A percentile compares a stretch with the other conserved stretches of the same genome.
Conservation (phyloP, 2,113 vertebrate genomes). For the Xiphophorus hellerii region DNA sequence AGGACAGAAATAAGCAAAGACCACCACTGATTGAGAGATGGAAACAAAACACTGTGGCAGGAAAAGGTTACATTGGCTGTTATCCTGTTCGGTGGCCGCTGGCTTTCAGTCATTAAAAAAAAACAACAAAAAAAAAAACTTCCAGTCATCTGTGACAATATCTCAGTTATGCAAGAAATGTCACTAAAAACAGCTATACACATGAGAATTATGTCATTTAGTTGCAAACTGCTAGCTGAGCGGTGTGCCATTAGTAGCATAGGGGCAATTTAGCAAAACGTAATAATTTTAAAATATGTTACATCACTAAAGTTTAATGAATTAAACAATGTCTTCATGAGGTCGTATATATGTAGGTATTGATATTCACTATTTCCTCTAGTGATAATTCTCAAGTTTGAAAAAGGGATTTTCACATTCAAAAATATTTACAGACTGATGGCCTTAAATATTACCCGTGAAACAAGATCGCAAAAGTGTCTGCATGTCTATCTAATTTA, state of each 20-base stretch:
- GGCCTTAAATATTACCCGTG: too few relatives aligned
- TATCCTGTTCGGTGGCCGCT: slow-evolving; percentile 41
- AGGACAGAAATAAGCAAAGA: slow-evolving; percentile 75
- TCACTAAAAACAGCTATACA: slow-evolving; percentile 17
- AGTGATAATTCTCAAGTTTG: too few relatives aligned
- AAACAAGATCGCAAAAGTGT: too few relatives aligned
- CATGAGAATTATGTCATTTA: slow-evolving; percentile 15
- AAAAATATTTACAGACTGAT: not conserved
- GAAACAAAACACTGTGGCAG: slow-evolving; percentile 66
- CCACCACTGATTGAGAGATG: slow-evolving; percentile 50
- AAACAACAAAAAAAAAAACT: not conserved
- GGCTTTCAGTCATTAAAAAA: slow-evolving; percentile 48
- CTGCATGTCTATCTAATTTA: not conserved
- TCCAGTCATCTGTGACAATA: slow-evolving; percentile 26
- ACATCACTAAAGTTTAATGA: not conserved
- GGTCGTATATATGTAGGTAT: too few relatives aligned
- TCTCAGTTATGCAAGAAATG: slow-evolving; percentile 36
- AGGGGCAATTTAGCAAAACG: not conserved
- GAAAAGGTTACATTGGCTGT: slow-evolving; percentile 56
- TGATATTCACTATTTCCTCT: not conserved
- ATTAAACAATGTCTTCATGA: too few relatives aligned
- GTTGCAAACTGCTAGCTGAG: not conserved
- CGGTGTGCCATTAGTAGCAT: not conserved
- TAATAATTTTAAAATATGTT: not conserved
- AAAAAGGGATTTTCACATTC: not conserved